Evolutionary conservation across 2,888 invertebrate species (phyloP).

Genomic region (Agrotis exclamationis): DNA sequence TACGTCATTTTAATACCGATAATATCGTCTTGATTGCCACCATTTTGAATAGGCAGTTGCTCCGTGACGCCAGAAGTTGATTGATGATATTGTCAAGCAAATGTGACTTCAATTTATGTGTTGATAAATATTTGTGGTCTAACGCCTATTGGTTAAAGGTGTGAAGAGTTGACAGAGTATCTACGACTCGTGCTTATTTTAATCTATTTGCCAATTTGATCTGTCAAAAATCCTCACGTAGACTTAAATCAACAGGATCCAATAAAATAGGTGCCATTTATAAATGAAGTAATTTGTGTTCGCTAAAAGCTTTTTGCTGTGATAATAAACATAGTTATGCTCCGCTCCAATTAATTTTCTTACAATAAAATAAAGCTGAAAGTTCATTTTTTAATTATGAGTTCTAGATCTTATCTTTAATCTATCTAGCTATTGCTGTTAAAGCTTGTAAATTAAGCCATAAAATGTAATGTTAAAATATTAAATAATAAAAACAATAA

Average conservation of each 20-base stretch:
- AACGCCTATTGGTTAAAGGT: constrained; percentile 49
- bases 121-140: constrained; percentile 49
- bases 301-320: constrained; percentile 53
- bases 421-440: neutral
- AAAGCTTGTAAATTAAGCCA: constrained; percentile 15
- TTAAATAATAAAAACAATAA: constrained; percentile 18
- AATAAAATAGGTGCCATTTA: constrained; percentile 13
- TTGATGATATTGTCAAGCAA: constrained; percentile 34
- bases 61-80: constrained; percentile 14
- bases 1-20: constrained; percentile 36
- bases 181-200: constrained; percentile 22
- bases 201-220: constrained; percentile 37
- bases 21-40: constrained; percentile 10
- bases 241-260: constrained; percentile 17
- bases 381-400: neutral
- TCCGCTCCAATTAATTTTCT: neutral
- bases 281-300: constrained; percentile 17
- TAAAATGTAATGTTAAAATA: constrained; percentile 27
- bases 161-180: constrained; percentile 32
- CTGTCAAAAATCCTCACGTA: constrained; percentile 26
- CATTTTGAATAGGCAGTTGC: constrained; percentile 21
- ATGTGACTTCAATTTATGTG: constrained; percentile 20
- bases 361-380: neutral
- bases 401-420: neutral
- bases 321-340: neutral